Evolutionary conservation across 2,113 vertebrate species (phyloP), one percentile per base, ranked within the genome.

Genomic region (Pachycephala philippinensis): DNA sequence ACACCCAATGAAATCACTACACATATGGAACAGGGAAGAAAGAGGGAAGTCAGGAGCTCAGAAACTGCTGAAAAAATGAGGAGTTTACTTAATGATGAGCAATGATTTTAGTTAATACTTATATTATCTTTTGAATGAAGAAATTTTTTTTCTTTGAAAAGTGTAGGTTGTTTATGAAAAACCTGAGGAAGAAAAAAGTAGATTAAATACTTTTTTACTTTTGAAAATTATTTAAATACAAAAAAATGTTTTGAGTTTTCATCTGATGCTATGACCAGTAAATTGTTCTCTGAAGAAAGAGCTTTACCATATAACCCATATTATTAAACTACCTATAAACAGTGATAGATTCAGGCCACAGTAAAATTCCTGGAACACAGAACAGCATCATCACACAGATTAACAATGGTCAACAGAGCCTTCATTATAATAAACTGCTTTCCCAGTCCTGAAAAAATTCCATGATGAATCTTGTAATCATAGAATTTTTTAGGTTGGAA

Each of bases 101-200:
- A 75, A 44, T 24, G 0, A 31, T 71, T 94, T 83, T 59, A 63
- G 10, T 14, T 54, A 83, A 65, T 52, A 33, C 2, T n/a, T 26
- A 27, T 2, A 40, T 44, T n/a, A 59, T 28, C 31, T 80, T 89
- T 37, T 35, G 15, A 79, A 86, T 44, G 20, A 75, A 71, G 35
- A 59, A 35, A 59, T 7, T 4, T 10, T 31, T 76, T 72, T 64
- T 24, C 15, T 90, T 84, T 72, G 12, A 49, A 59, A 77, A 65
- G 3, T 1, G 0, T 14, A 44, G 3, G 1, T 4, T 27, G 39
- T 71, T 7, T 59, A 56, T 52, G 23, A 27, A 72, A 87, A 85
- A 52, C 11, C 11, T 10, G 15, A 80, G 16, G n/a, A 56, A 77
- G 11, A 57, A 50, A 56, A 63, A 40, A 42, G 5, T 13, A 78